Evolutionary conservation across 2,888 invertebrate genomes (phyloP), one percentile per base, ranked within the genome.

Genomic region (Campoplex capitator): DNA sequence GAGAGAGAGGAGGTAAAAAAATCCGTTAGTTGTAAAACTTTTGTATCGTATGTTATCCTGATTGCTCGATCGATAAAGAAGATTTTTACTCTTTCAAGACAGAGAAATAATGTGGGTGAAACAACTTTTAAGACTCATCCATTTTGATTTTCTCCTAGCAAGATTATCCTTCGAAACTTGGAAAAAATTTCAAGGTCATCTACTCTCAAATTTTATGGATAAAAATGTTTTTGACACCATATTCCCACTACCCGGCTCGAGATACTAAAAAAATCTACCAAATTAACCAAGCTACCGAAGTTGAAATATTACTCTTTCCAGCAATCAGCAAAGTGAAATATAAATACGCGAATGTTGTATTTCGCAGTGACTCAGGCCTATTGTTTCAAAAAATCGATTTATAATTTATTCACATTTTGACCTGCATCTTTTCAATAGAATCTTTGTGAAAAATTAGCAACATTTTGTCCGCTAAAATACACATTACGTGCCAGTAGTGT

Each of bases 11-110:
- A 11, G 11, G 2, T 73, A 38, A 62, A 56, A 68, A 23, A 68
- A 38, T 9, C n/a, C 67, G 42, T 54, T 38, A 62, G 65, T 79
- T 67, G 42, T 77, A 58, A 80, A 85, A 79, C 48, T 77, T 67
- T 67, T 35, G 32, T 23, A 45, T 32, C 16, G 56, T 45, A 70
- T 18, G 13, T 75, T 38, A 51, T 42, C 32, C 70, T 42, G 56
- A 9, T 42, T 28, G 28, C 70, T 58, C 79, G 58, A 18, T 71
- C 70, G 79, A 42, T 79, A 79, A 45, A 0, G 32, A 18, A 76
- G 48, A 35, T 23, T 58, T 56, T 48, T 48, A 11, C 11, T 32
- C 7, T 8, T 16, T 2, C 32, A 16, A 7, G 2, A 13, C 28
- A 32, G 38, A 38, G 38, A 38, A 28, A 1, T 9, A 58, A 58